Evolutionary conservation across 2,888 invertebrate species (phyloP), one percentile per base, ranked within the genome.

Genomic region (Choreutis nemorana): DNA sequence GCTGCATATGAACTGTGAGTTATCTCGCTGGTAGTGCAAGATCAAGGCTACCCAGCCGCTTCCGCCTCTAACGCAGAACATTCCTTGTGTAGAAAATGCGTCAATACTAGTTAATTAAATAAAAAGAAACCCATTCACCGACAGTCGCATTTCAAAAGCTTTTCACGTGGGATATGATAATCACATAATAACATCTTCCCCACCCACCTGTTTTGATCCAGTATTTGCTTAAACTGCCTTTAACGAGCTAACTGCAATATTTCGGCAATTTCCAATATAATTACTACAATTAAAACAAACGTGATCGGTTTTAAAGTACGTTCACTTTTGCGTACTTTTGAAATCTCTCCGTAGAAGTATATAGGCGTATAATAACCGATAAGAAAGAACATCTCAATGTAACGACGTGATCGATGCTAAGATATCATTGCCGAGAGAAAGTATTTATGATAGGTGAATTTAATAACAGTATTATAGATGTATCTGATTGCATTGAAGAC

Each of bases 391-490:
- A 48, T 50, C 46, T 54, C 50, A 54, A 61, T 58, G 42, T 50
- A 57, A 52, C 54, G 36, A 39, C 41, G 59, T 67, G 67, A 72
- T 65, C 61, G 61, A 71, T 70, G 62, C 46, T 45, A 44, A 55
- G 61, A 65, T 65, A 65, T 51, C 50, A 53, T 51, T 55, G 55
- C 55, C 42, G 48, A 55, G 70, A 66, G 72, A 73, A 75, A 75
- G 75, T 72, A 62, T 56, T 48, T 45, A 48, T 42, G n/a, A 57
- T 55, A 64, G 61, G 67, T 65, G 63, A 63, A 66, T 65, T 70
- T 70, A 71, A 70, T 71, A 70, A 71, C 68, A 70, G 65, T 68
- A 70, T 66, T 68, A n/a, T n/a, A 70, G 70, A 71, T 65, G 60
- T 72, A 70, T 72, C 59, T 61, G 58, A 62, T 67, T 63, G 62